Evolutionary conservation across 2,797 vertebrate genomes (phyloP).

Genomic region (Hydrolagus colliei): DNA sequence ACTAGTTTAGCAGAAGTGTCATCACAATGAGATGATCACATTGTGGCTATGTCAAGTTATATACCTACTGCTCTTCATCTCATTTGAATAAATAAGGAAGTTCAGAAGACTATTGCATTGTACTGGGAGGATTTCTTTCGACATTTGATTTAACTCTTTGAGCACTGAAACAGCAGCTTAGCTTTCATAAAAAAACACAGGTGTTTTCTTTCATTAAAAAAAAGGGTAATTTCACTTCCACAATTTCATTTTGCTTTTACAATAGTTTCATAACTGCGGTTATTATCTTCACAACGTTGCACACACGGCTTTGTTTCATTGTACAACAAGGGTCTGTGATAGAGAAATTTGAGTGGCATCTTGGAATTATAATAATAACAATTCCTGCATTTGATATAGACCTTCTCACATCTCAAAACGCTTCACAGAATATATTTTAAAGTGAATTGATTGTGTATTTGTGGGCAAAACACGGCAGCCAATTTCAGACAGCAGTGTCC

Average conservation of each 20-base stretch:
- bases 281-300: background rate
- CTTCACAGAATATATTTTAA: too few relatives aligned
- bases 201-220: background rate
- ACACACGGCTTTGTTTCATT: too few relatives aligned
- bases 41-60: background rate
- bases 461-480: too few relatives aligned
- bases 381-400: too few relatives aligned
- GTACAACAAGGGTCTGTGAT: too few relatives aligned
- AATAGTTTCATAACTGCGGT: background rate
- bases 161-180: background rate
- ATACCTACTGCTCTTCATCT: background rate
- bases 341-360: too few relatives aligned
- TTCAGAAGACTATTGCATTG: background rate
- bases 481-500: too few relatives aligned
- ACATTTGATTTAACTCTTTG: conserved; percentile 9
- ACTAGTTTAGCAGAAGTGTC: background rate
- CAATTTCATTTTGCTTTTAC: background rate
- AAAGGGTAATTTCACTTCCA: background rate
- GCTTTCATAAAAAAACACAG: background rate
- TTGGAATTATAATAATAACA: too few relatives aligned
- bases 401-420: too few relatives aligned
- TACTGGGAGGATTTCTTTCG: background rate
- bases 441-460: too few relatives aligned
- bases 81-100: conserved; percentile 29
- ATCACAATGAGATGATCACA: background rate